Evolutionary conservation across 2,888 invertebrate species (phyloP).

Genomic region (Erebia ligea): DNA sequence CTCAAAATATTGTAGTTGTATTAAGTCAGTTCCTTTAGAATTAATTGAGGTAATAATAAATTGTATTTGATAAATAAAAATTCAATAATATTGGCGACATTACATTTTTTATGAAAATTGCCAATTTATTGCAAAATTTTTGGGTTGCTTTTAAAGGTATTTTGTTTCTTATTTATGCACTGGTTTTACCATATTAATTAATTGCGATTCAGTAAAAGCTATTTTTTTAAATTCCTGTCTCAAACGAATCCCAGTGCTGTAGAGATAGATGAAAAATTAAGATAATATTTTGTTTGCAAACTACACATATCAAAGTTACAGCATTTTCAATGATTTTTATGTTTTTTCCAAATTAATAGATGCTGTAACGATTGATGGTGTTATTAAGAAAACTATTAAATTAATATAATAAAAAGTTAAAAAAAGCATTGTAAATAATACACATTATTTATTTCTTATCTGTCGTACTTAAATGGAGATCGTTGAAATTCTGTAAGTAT

Average conservation of each 20-base stretch:
- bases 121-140: neutral
- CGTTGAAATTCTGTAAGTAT: slow-evolving; percentile 24
- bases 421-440: slow-evolving; percentile 52
- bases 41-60: slow-evolving; percentile 46
- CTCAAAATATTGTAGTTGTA: slow-evolving; percentile 66
- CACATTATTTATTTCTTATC: slow-evolving; percentile 59
- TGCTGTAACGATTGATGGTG: slow-evolving; percentile 16
- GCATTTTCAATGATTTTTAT: neutral
- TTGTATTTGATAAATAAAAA: slow-evolving; percentile 4
- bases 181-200: too few species aligned
- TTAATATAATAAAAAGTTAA: neutral
- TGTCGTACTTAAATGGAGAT: slow-evolving; percentile 54
- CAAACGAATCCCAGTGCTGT: neutral
- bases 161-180: too few species aligned
- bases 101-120: neutral
- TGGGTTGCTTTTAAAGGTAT: too few species aligned
- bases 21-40: slow-evolving; percentile 75
- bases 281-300: neutral
- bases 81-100: neutral
- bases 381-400: slow-evolving; percentile 10
- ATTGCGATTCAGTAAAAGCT: too few species aligned
- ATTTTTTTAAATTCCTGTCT: neutral
- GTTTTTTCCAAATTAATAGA: slow-evolving; percentile 1
- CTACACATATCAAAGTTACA: slow-evolving; percentile 3
- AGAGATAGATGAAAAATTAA: neutral